These are phyloP conservation scores for Trichogramma pretiosum DNA, from an alignment of 1,140 invertebrate genomes.

Conservation along the genomic window DNA sequence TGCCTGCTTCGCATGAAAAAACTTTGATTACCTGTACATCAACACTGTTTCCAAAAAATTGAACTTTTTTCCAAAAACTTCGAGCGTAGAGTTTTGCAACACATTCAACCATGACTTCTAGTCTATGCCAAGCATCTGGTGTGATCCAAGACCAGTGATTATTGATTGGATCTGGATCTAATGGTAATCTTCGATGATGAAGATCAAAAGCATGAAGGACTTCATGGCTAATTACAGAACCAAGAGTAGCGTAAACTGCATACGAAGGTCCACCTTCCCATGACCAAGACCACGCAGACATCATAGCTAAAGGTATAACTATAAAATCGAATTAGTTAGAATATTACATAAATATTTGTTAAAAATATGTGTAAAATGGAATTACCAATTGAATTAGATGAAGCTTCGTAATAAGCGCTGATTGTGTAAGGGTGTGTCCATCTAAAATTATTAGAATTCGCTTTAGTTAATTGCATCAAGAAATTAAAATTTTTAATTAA, in stretches of 20 bases:
- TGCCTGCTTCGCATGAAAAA: too few relatives aligned
- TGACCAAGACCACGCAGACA: conserved; percentile 53
- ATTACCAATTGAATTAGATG: conserved; percentile 56
- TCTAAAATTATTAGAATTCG: conserved; percentile 28
- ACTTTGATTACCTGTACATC: conserved; percentile 42
- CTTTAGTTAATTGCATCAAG: too few relatives aligned
- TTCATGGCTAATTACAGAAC: conserved; percentile 48
- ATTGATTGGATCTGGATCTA: conserved; percentile 27
- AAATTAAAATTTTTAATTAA: conserved; percentile 8
- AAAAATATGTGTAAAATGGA: too few relatives aligned
- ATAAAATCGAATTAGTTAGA: too few relatives aligned
- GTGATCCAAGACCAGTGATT: conserved; percentile 54
- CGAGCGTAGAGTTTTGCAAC: conserved; percentile 50
- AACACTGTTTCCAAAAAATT: conserved; percentile 42
- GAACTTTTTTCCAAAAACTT: conserved; percentile 41
- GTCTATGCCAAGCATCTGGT: conserved; percentile 45
- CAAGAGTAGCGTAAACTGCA: conserved; percentile 43
- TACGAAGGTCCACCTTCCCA: conserved; percentile 42
- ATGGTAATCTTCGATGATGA: conserved; percentile 30
- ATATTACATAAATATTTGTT: too few relatives aligned
- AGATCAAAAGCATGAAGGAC: conserved; percentile 49
- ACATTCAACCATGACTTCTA: conserved; percentile 54
- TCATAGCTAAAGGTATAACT: conserved; percentile 58
- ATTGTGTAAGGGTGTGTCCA: conserved; percentile 46
- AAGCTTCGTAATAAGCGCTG: conserved; percentile 54